These are phyloP conservation scores for Odontophorus gujanensis DNA, from an alignment of 2,113 vertebrate species.

Conservation along the genomic window DNA sequence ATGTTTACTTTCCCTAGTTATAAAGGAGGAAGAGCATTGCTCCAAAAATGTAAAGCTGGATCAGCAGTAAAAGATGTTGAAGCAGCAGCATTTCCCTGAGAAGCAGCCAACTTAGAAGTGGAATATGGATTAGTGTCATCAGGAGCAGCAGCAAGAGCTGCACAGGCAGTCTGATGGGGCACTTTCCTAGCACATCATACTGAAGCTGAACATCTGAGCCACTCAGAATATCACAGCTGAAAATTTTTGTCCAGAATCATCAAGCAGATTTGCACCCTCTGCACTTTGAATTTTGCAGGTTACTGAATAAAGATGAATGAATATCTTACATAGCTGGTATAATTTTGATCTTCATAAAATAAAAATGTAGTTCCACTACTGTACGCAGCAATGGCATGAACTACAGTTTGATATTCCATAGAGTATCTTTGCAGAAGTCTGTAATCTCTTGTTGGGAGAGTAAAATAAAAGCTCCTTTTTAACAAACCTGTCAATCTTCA, in stretches of 20 bases:
- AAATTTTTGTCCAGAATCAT: constrained; percentile 62
- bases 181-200: constrained; percentile 31
- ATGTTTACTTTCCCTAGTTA: constrained; percentile 24
- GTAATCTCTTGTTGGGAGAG: background rate
- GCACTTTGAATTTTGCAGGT: constrained; percentile 40
- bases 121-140: constrained; percentile 77
- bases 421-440: background rate
- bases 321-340: constrained; percentile 48
- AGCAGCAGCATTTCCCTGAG: constrained; percentile 66
- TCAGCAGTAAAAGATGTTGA: constrained; percentile 68
- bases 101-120: constrained; percentile 75
- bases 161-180: constrained; percentile 59
- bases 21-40: constrained; percentile 22
- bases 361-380: background rate
- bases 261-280: constrained; percentile 50
- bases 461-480: constrained; percentile 21
- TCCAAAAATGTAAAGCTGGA: constrained; percentile 76
- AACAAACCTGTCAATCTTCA: constrained; percentile 6
- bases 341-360: background rate
- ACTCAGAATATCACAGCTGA: constrained; percentile 63
- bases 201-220: constrained; percentile 48
- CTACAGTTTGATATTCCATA: background rate
- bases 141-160: constrained; percentile 65
- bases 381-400: background rate
- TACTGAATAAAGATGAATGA: constrained; percentile 66